Conservation (phyloP, 2,113 vertebrate species). For the Dendrocopos noguchii region DNA sequence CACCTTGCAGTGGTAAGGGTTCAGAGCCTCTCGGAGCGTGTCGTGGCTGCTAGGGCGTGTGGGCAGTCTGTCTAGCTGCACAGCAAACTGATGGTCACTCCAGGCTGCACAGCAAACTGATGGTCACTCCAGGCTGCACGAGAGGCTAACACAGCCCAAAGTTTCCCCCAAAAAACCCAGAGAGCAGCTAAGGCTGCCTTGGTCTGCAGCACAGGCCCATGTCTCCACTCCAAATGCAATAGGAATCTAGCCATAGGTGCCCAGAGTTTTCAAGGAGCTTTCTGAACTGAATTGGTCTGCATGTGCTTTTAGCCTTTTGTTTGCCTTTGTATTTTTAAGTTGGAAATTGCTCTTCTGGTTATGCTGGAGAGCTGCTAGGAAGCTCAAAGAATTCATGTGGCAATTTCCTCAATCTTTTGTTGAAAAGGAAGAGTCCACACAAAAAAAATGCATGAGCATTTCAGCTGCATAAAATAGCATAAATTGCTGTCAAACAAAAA, state of each 20-base stretch:
- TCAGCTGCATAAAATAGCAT: constrained; percentile 25
- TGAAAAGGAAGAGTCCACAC: constrained; percentile 1
- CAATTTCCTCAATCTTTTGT: constrained; percentile 43
- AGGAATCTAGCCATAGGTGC: neutral
- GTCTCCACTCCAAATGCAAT: fast-evolving
- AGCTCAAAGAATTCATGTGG: constrained; percentile 18
- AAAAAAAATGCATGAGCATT: neutral
- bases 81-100: too few relatives aligned
- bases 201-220: neutral
- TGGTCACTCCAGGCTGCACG: fast-evolving
- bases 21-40: neutral
- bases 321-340: neutral
- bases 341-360: constrained; percentile 27
- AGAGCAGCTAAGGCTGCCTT: neutral
- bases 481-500: constrained; percentile 57
- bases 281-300: neutral
- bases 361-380: neutral
- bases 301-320: neutral
- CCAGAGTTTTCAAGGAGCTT: neutral
- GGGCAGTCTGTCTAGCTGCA: neutral
- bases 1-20: fast-evolving
- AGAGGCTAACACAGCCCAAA: neutral
- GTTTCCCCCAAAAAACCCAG: fast-evolving
- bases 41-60: neutral
- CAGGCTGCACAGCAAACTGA: neutral